Evolutionary conservation across 2,888 invertebrate genomes (phyloP).

Genomic region (Euproctis similis): DNA sequence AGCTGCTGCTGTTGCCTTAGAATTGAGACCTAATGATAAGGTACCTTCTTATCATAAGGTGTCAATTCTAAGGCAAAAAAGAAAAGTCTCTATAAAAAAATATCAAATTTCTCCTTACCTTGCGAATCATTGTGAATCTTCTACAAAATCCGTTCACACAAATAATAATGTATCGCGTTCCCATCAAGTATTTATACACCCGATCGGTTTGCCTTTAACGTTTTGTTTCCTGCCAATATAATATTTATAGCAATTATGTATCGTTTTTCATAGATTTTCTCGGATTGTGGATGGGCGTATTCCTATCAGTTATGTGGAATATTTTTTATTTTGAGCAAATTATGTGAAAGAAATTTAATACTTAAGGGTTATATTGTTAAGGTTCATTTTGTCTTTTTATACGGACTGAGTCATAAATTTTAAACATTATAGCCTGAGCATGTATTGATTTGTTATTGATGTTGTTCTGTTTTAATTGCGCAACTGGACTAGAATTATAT

Average conservation of each 20-base stretch:
- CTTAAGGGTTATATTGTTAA: background rate
- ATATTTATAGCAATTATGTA: constrained; percentile 31
- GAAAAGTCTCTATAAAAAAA: no score
- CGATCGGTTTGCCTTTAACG: constrained; percentile 36
- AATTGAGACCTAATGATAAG: no score
- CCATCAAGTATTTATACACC: constrained; percentile 44
- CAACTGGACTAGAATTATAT: no score
- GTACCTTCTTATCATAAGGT: no score
- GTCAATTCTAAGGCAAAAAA: no score
- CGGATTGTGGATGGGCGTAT: constrained; percentile 31
- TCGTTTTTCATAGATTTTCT: constrained; percentile 31
- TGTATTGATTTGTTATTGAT: no score
- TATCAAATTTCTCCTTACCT: constrained; percentile 34
- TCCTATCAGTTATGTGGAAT: constrained; percentile 20
- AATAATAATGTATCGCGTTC: constrained; percentile 31
- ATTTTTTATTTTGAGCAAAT: constrained; percentile 24
- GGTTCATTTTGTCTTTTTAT: background rate
- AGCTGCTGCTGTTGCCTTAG: no score
- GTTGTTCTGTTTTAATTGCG: no score
- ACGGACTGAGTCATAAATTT: no score
- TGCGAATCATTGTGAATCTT: constrained; percentile 50
- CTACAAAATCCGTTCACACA: constrained; percentile 30
- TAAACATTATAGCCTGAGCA: no score
- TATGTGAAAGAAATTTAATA: constrained; percentile 15
- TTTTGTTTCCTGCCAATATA: constrained; percentile 35